A percentile compares a stretch with the other conserved stretches of the same genome.
phyloP scores from a whole-genome alignment of 2,888 invertebrate species.

The Pachydiplax longipennis region DNA sequence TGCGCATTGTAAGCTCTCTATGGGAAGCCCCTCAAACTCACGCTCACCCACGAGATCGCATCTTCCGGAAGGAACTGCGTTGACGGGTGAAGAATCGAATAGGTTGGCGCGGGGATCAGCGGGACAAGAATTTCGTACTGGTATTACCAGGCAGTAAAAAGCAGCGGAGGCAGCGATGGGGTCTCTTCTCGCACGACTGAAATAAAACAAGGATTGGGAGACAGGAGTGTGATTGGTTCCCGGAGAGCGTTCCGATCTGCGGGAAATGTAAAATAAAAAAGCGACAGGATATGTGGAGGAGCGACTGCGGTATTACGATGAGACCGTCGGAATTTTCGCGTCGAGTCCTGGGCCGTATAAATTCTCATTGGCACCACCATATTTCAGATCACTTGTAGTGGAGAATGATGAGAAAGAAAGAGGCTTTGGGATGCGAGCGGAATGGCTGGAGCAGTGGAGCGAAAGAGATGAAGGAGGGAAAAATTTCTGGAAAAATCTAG shows the following conservation, averaged over 20 bases:
- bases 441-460: slow-evolving; percentile 5
- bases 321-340: slow-evolving; percentile 14
- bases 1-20: too few species aligned
- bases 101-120: neutral
- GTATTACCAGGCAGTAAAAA: neutral
- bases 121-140: neutral
- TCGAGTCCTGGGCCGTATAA: neutral
- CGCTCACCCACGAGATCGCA: neutral
- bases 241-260: slow-evolving; percentile 11
- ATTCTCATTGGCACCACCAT: slow-evolving; percentile 38
- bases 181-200: neutral
- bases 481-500: slow-evolving; percentile 34
- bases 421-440: neutral
- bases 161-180: neutral
- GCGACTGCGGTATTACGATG: slow-evolving; percentile 16
- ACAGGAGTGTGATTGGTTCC: neutral
- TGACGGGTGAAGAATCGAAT: slow-evolving; percentile 9
- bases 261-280: slow-evolving; percentile 15
- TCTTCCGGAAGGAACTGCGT: neutral
- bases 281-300: neutral
- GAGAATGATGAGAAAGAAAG: slow-evolving; percentile 6
- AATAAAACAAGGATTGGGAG: neutral
- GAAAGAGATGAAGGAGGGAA: slow-evolving; percentile 28
- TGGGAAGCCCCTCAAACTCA: too few species aligned
- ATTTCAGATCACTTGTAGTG: slow-evolving; percentile 30